Base-by-base conservation (phyloP, 2,797 vertebrate genomes). In the Caiman crocodilus region DNA sequence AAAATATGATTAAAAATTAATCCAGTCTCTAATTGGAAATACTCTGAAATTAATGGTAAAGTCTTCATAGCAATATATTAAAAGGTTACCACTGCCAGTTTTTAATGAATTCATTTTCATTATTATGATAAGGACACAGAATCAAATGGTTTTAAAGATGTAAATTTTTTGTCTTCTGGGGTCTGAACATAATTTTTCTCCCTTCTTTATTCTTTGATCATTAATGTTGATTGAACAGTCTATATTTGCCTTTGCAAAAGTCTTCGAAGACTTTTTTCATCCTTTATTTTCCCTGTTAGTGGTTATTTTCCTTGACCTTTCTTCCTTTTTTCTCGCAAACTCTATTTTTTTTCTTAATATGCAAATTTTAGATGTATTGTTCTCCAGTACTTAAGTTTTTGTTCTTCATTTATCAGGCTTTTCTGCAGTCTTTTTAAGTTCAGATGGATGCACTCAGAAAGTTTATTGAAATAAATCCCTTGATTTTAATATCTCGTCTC, bases 1-100 rank as follows among this genome's bases (percentile, higher is more conserved):
- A 82, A 92, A 82, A 12, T 86, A 26, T 21, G 76, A 88, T 95
- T 90, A 93, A 94, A 93, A 96, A 91, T 84, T 85, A 93, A 94
- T 89, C 77, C 4, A 0, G 61, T 3, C n/a, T 88, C 57, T 92
- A 91, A 84, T 42, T 85, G n/a, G 77, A 90, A 93, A 86, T 32
- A 32, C 1, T 90, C 11, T 14, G n/a, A 87, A 96, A 92, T 94
- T 26, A 92, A 90, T 75, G 26, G 76, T 87, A 85, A 78, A 84
- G 87, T 79, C 55, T 80, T 92, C 35, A 2, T 20, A 63, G 80
- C 25, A 61, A 82, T 69, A 14, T 17, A 64, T 89, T 85, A 78
- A 92, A 92, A 94, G 60, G 74, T 91, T 85, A 55, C n/a, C 9
- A 25, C 5, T 92, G 65, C 77, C 78, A 79, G 5, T 85, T 93